Conservation (phyloP, 2,797 vertebrate genomes). For the Rhabdophis nuchalis region DNA sequence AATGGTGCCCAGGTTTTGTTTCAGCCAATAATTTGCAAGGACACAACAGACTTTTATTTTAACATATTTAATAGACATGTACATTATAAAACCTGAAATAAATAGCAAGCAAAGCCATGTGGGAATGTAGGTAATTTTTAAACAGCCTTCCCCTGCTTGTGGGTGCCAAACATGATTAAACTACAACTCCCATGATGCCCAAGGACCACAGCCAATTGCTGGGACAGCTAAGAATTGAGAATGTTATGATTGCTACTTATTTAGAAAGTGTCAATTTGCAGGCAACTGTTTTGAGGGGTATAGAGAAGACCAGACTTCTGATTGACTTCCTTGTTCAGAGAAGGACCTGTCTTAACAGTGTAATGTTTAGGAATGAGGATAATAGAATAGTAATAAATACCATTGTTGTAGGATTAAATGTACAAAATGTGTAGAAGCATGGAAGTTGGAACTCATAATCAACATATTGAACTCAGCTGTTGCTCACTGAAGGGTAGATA, state of each 20-base stretch:
- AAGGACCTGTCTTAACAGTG: not conserved
- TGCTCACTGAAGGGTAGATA: not conserved
- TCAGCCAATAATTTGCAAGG: not conserved
- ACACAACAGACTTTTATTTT: not conserved
- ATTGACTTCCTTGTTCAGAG: not conserved
- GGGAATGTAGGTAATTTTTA: not conserved
- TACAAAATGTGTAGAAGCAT: not conserved
- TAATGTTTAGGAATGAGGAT: not conserved
- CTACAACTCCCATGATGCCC: not conserved
- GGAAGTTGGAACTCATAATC: not conserved
- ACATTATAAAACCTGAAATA: not conserved
- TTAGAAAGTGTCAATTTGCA: not conserved
- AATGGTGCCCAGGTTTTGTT: not conserved
- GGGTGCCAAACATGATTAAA: not conserved
- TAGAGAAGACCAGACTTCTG: not conserved
- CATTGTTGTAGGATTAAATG: not conserved
- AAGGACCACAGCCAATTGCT: not conserved
- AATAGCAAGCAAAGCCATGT: not conserved
- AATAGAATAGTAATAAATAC: not conserved
- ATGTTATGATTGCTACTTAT: not conserved
- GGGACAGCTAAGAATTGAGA: not conserved
- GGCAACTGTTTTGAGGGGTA: not conserved
- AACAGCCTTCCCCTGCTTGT: not conserved
- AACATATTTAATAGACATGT: not conserved
- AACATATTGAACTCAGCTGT: not conserved